Conservation (phyloP, 2,797 vertebrate genomes). For the Silurus aristotelis region DNA sequence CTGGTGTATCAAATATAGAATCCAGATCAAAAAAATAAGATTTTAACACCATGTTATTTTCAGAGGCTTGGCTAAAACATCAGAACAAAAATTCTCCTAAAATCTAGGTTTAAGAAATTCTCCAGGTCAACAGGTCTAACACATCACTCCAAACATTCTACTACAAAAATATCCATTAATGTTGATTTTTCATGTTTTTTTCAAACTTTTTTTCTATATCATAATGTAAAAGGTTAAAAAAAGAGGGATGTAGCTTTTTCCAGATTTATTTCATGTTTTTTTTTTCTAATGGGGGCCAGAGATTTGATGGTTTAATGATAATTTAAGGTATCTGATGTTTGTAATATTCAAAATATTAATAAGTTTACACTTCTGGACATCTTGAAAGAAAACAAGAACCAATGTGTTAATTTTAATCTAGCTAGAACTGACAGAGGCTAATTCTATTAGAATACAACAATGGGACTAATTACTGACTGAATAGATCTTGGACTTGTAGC, state of each 20-base stretch:
- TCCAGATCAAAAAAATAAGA: background rate
- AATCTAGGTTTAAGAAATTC: background rate
- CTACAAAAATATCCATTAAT: background rate
- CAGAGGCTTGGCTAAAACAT: background rate
- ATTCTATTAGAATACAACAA: background rate
- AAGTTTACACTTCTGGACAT: background rate
- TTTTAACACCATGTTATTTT: background rate
- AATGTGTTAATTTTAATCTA: background rate
- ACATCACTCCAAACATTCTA: background rate
- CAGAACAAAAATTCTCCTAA: background rate
- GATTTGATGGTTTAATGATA: background rate
- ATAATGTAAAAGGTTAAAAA: background rate
- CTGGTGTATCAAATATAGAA: background rate
- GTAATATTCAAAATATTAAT: background rate
- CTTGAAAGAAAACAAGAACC: background rate
- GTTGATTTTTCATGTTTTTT: background rate
- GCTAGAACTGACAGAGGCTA: background rate
- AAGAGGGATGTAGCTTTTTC: background rate
- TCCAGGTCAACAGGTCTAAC: background rate
- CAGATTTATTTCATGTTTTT: background rate
- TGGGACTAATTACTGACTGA: background rate
- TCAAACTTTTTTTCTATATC: background rate
- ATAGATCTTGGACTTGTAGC: background rate
- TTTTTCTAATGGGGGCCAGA: background rate
- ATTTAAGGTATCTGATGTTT: slow-evolving; percentile 2